Conservation (phyloP, 2,888 invertebrate genomes). For the Xestia sexstrigata region DNA sequence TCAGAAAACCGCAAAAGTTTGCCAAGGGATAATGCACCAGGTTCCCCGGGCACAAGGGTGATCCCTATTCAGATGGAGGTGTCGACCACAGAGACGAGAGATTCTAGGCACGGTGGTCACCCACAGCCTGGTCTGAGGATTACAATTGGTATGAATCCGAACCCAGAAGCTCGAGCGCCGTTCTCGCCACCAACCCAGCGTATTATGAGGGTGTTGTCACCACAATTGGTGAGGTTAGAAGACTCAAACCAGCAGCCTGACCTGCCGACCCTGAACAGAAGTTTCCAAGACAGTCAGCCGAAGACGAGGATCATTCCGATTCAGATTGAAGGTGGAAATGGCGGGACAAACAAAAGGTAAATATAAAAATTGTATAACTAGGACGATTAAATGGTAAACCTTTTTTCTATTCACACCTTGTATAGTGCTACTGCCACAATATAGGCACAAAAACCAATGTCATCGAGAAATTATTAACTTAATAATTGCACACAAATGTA, state of each 20-base stretch:
- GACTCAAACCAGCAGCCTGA: slow-evolving; percentile 82
- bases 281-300: slow-evolving; percentile 82
- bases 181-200: slow-evolving; percentile 89
- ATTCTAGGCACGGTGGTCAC: slow-evolving; percentile 78
- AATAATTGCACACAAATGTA: neutral
- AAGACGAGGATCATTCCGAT: slow-evolving; percentile 92
- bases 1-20: slow-evolving; percentile 87
- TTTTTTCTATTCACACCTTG: slow-evolving; percentile 6
- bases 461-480: neutral
- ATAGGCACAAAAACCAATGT: slow-evolving; percentile 1
- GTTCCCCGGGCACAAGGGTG: slow-evolving; percentile 86
- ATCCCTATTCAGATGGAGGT: slow-evolving; percentile 93
- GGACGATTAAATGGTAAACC: slow-evolving; percentile 25
- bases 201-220: slow-evolving; percentile 88
- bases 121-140: slow-evolving; percentile 86
- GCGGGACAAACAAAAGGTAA: slow-evolving; percentile 86
- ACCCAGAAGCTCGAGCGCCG: slow-evolving; percentile 74
- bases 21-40: slow-evolving; percentile 80
- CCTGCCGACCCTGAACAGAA: slow-evolving; percentile 83
- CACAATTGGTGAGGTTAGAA: slow-evolving; percentile 88
- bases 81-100: slow-evolving; percentile 80
- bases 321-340: slow-evolving; percentile 89
- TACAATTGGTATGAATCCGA: slow-evolving; percentile 86
- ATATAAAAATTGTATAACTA: slow-evolving; percentile 6
- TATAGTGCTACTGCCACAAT: slow-evolving; percentile 12